Base-by-base conservation (phyloP, 1,140 invertebrate species). In the Pogonomyrmex californicus region DNA sequence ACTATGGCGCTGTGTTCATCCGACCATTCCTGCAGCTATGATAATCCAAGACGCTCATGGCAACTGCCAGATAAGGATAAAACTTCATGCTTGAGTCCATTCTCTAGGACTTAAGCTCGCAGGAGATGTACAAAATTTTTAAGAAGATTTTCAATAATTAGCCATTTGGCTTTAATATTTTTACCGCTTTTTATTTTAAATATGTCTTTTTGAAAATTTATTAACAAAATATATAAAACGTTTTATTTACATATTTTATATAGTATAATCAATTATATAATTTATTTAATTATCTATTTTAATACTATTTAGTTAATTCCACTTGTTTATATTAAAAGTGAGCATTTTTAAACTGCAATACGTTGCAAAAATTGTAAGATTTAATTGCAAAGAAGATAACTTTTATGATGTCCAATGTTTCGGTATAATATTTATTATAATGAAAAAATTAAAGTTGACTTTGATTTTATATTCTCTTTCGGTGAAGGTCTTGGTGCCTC, bases 1-100 rank as follows among this genome's bases (percentile, higher is more conserved):
- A 83, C 86, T 82, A 87, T 85, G 49, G 60, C 79, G 51, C 23
- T 60, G 51, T 51, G 81, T 77, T 85, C 86, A 77, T 76, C 86
- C 54, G 23, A 47, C 38, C 47, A 65, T 70, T 73, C 41, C 17
- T 66, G 79, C 66, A 75, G 44, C 66, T n/a, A 58, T 56, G 44
- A 73, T 75, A 65, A 75, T 73, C 68, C 33, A 62, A 73, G 71
- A 85, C 58, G 70, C 51, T n/a, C 60, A 49, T 66, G 10, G 38
- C 41, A 44, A 62, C 51, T 49, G 9, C 12, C 4, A 75, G 79
- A 85, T 85, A 87, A 85, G 70, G 47, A 73, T 54, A 87, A 85
- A 75, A 36, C 36, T 60, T 63, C 30, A 49, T 38, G 2, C 38
- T 56, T 41, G 36, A 65, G 36, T 54, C n/a, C 23, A 30, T 63